Base-by-base conservation (phyloP, 2,113 vertebrate species). In the Syrmaticus mikado region DNA sequence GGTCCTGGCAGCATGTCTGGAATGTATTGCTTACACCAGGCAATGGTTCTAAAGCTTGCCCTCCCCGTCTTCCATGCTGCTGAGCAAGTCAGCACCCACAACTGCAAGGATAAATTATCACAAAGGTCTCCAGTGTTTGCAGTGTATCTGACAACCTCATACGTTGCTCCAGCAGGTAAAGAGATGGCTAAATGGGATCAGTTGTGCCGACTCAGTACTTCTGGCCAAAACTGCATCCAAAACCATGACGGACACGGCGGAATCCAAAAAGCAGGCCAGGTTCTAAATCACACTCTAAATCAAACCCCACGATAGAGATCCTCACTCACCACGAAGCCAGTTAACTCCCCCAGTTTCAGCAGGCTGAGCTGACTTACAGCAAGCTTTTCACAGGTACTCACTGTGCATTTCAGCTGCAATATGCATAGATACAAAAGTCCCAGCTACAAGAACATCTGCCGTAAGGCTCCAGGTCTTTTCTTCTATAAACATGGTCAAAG, bases 271-370 rank as follows among this genome's bases (percentile, higher is more conserved):
- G 0, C 52, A 87, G 93, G 82, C 61, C 76, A 79, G 72, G 32
- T 20, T 95, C 85, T 94, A 95, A 88, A 87, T 95, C 85, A 90
- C 4, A 0, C 73, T 68, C 70, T 87, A 95, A 96, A 93, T 95
- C 91, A 94, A 95, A 83, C 40, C 76, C 48, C 90, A 90, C 90
- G 89, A 74, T 85, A 92, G 91, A 81, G 91, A 92, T 95, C 90
- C 36, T 92, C 46, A 8, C 75, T 94, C 85, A 70, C 82, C 43
- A 57, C 5, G 18, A 87, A 74, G 72, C 87, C 79, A 55, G 84
- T 82, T 64, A 87, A 41, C 75, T 90, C 72, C 65, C 78, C 52
- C 77, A 79, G 67, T 75, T 87, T 85, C 1, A 0, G 74, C 52
- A 81, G 65, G 36, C 70, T 93, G 70, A 1, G 11, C 25, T 88